Conservation (phyloP, 1,140 invertebrate genomes). For the Berghia stephanieae region DNA sequence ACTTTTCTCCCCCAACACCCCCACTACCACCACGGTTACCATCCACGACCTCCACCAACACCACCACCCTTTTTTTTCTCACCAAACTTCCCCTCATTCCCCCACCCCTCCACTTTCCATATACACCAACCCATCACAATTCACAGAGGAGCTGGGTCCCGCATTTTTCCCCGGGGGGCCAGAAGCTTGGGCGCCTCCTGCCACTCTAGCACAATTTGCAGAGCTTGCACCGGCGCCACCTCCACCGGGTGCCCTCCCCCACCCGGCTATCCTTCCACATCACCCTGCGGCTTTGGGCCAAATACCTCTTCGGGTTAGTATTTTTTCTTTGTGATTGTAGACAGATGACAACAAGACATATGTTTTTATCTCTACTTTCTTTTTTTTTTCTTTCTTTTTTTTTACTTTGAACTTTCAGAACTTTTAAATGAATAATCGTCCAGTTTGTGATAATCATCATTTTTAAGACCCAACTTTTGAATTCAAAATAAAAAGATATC, state of each 20-base stretch:
- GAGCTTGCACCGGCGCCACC: constrained; percentile 26
- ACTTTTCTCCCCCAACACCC: too few relatives aligned
- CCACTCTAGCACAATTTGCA: constrained; percentile 25
- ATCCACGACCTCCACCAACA: neutral
- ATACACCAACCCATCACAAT: constrained; percentile 1
- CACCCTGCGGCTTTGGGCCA: constrained; percentile 24
- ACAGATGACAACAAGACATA: neutral
- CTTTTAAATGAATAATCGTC: too few relatives aligned
- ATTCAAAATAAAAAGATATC: too few relatives aligned
- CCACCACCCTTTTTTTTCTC: too few relatives aligned
- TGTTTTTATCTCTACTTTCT: neutral
- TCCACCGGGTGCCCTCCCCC: constrained; percentile 13
- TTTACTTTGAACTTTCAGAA: constrained; percentile 19
- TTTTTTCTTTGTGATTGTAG: neutral
- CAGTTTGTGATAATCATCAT: too few relatives aligned
- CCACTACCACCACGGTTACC: constrained; percentile 2
- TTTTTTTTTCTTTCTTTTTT: neutral
- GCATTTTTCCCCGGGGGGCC: constrained; percentile 29
- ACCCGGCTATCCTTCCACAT: constrained; percentile 19
- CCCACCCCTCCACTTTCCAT: neutral
- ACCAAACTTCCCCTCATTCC: neutral
- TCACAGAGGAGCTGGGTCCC: constrained; percentile 27
- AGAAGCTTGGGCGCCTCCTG: constrained; percentile 26
- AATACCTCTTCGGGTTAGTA: constrained; percentile 29
- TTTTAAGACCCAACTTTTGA: too few relatives aligned